These are phyloP conservation scores for Philotrypesis tridentata DNA, from an alignment of 1,140 invertebrate species.

Conservation along the genomic window DNA sequence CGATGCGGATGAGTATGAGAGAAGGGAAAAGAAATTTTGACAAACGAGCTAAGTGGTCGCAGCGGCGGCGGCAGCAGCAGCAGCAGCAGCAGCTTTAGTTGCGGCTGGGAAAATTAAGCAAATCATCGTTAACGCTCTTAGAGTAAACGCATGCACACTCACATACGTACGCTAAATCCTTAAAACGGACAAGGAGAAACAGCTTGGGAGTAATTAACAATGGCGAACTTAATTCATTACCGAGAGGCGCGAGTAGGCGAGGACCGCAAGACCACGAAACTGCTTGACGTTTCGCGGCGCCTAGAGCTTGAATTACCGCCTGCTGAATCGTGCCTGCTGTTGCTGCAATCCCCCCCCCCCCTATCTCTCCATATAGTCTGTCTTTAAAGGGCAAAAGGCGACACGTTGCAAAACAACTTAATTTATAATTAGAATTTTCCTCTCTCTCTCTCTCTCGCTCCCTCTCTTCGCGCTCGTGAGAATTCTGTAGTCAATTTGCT, in stretches of 20 bases:
- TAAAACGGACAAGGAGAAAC: conserved; percentile 55
- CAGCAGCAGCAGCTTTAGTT: too few species aligned
- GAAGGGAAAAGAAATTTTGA: too few species aligned
- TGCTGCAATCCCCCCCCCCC: conserved; percentile 29
- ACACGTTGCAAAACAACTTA: conserved; percentile 45
- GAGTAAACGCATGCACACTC: background rate
- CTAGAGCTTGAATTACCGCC: conserved; percentile 53
- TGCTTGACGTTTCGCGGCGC: conserved; percentile 61
- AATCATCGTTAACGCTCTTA: background rate
- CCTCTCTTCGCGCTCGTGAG: background rate
- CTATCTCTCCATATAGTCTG: background rate
- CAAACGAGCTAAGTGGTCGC: background rate
- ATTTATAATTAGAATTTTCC: conserved; percentile 37
- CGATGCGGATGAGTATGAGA: too few species aligned
- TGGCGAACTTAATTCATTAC: conserved; percentile 68
- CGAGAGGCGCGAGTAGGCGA: background rate
- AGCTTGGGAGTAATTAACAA: conserved; percentile 62
- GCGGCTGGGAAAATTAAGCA: background rate
- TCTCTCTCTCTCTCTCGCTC: background rate
- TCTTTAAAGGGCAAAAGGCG: conserved; percentile 31
- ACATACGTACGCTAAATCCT: background rate
- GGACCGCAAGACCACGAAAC: conserved; percentile 56
- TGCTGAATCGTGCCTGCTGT: conserved; percentile 38
- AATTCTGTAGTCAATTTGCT: background rate
- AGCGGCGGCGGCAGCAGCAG: too few species aligned